Conservation (phyloP, 2,888 invertebrate species). For the Melanotus villosus region DNA sequence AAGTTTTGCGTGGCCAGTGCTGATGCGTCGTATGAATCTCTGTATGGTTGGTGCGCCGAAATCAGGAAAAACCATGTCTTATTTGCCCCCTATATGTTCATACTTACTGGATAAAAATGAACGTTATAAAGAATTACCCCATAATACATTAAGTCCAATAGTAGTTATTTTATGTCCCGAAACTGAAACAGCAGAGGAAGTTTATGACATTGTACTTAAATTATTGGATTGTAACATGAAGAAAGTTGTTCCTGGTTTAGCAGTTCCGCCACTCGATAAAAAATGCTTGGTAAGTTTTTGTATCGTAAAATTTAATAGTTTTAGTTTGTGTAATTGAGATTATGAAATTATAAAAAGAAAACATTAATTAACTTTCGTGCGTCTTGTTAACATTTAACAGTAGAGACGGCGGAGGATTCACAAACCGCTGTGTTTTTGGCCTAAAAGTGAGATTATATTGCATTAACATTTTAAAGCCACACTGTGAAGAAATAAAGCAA, state of each 20-base stretch:
- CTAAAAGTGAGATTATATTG: too few relatives aligned
- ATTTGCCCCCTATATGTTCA: constrained; percentile 77
- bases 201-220: constrained; percentile 67
- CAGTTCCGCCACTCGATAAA: constrained; percentile 65
- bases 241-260: constrained; percentile 65
- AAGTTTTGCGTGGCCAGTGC: constrained; percentile 79
- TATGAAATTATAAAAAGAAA: too few relatives aligned
- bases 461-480: too few relatives aligned
- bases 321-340: too few relatives aligned
- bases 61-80: constrained; percentile 81
- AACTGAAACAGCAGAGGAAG: constrained; percentile 71
- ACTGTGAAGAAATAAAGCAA: too few relatives aligned
- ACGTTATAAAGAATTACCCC: constrained; percentile 60
- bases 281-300: constrained; percentile 57
- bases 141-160: constrained; percentile 73
- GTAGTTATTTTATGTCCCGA: constrained; percentile 78
- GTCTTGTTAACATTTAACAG: too few relatives aligned
- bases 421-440: too few relatives aligned
- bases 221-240: constrained; percentile 66
- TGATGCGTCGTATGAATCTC: constrained; percentile 76
- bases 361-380: too few relatives aligned
- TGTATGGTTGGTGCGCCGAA: constrained; percentile 74
- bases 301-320: too few relatives aligned
- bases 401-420: too few relatives aligned
- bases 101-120: constrained; percentile 71